These are phyloP conservation scores for Parotocinclus haroldoi DNA, from an alignment of 2,797 vertebrate species.

Conservation along the genomic window DNA sequence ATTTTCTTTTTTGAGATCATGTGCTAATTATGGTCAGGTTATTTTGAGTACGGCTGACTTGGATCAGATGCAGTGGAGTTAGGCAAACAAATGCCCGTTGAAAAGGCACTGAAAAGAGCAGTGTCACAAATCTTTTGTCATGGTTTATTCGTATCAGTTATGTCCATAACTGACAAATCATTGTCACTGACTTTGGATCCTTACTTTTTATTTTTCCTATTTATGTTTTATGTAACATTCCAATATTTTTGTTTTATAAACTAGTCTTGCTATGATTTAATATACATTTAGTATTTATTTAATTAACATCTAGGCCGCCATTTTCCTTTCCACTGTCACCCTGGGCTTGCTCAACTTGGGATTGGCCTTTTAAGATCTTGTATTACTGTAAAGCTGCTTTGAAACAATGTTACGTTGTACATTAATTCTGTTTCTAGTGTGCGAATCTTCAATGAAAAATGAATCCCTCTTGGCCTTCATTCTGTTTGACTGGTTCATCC, in stretches of 20 bases:
- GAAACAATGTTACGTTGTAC: not conserved
- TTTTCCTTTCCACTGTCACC: too few species aligned
- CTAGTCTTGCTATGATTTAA: too few species aligned
- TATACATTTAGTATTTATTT: too few species aligned
- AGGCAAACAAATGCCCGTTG: not conserved
- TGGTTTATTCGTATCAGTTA: not conserved
- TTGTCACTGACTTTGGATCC: too few species aligned
- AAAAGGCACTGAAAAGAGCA: not conserved
- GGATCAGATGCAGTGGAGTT: not conserved
- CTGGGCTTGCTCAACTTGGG: too few species aligned
- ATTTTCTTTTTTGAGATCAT: not conserved
- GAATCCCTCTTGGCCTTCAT: not conserved
- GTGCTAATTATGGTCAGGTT: slow-evolving; percentile 10
- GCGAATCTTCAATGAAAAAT: not conserved
- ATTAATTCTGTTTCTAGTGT: not conserved
- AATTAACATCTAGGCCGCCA: too few species aligned
- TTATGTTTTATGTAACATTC: not conserved
- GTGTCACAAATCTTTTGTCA: not conserved
- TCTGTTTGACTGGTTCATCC: not conserved
- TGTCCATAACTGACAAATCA: too few species aligned
- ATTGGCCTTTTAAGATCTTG: too few species aligned
- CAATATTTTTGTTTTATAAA: too few species aligned
- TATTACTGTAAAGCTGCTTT: too few species aligned
- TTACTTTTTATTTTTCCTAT: too few species aligned
- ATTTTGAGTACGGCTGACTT: not conserved